Evolutionary conservation across 2,797 vertebrate genomes (phyloP).

Genomic region (Xiphophorus birchmanni): DNA sequence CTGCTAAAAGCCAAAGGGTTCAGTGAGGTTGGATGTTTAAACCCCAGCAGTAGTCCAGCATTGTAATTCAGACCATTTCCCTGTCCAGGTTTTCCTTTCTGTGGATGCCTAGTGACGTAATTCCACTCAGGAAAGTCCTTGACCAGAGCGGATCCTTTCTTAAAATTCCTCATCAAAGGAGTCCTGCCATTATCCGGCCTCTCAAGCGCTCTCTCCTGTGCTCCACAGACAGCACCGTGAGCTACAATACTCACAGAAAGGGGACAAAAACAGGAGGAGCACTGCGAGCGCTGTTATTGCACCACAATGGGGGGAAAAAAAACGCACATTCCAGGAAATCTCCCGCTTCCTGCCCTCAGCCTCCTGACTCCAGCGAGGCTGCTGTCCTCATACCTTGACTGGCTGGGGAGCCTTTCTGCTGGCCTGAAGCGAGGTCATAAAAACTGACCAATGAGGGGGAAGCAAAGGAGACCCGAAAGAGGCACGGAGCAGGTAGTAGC

Average conservation of each 20-base stretch:
- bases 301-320: slow-evolving; percentile 72
- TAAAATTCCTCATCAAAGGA: slow-evolving; percentile 9
- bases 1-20: neutral
- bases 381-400: slow-evolving; percentile 77
- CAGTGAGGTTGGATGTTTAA: neutral
- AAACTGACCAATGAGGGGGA: slow-evolving; percentile 15
- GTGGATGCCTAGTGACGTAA: slow-evolving; percentile 41
- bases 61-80: neutral
- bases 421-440: slow-evolving; percentile 36
- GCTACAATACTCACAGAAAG: slow-evolving; percentile 46
- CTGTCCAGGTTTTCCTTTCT: slow-evolving; percentile 25
- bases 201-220: slow-evolving; percentile 33
- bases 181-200: slow-evolving; percentile 47
- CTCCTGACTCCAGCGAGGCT: slow-evolving; percentile 73
- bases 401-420: slow-evolving; percentile 42
- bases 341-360: slow-evolving; percentile 83
- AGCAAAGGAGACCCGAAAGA: slow-evolving; percentile 16
- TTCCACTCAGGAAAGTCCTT: slow-evolving; percentile 52
- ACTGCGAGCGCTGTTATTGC: slow-evolving; percentile 75
- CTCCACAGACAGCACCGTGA: slow-evolving; percentile 34
- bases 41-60: neutral
- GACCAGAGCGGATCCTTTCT: slow-evolving; percentile 20
- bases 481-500: neutral
- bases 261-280: slow-evolving; percentile 77
- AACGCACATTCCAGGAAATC: slow-evolving; percentile 87